Evolutionary conservation across 1,140 invertebrate genomes (phyloP).

Genomic region (Papilio helenus): DNA sequence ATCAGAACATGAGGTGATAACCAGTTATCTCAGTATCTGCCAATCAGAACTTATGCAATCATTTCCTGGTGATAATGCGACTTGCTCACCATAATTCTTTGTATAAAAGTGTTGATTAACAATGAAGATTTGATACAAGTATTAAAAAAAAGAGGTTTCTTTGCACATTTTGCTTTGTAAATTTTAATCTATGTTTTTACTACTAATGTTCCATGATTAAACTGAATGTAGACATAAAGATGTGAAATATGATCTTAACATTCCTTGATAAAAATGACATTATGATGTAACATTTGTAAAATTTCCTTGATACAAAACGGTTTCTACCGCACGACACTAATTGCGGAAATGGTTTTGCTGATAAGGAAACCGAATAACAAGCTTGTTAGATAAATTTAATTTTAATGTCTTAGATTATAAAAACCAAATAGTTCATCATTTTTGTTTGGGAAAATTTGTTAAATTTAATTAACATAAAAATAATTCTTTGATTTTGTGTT

Average conservation of each 20-base stretch:
- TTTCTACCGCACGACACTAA: constrained; percentile 18
- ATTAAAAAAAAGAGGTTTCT: neutral
- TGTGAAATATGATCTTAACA: neutral
- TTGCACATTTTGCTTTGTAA: constrained; percentile 43
- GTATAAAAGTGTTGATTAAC: neutral
- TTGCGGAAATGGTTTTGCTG: constrained; percentile 21
- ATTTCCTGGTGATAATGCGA: constrained; percentile 44
- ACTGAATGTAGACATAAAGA: neutral
- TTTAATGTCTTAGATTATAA: constrained; percentile 5
- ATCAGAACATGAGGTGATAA: constrained; percentile 35
- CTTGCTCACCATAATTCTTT: constrained; percentile 3
- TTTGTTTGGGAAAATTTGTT: neutral
- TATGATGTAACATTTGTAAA: constrained; percentile 26
- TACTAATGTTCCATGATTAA: too few species aligned
- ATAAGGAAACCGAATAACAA: constrained; percentile 19
- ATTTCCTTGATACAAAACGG: constrained; percentile 11
- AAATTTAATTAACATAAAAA: neutral
- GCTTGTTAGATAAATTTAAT: constrained; percentile 20
- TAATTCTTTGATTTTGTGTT: neutral
- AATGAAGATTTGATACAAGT: neutral
- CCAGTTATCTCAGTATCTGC: constrained; percentile 37
- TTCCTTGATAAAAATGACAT: constrained; percentile 7
- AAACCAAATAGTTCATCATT: neutral
- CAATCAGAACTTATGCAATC: constrained; percentile 43
- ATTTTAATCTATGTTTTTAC: too few species aligned